Base-by-base conservation (phyloP, 2,797 vertebrate genomes). In the Phaenicophaeus curvirostris region DNA sequence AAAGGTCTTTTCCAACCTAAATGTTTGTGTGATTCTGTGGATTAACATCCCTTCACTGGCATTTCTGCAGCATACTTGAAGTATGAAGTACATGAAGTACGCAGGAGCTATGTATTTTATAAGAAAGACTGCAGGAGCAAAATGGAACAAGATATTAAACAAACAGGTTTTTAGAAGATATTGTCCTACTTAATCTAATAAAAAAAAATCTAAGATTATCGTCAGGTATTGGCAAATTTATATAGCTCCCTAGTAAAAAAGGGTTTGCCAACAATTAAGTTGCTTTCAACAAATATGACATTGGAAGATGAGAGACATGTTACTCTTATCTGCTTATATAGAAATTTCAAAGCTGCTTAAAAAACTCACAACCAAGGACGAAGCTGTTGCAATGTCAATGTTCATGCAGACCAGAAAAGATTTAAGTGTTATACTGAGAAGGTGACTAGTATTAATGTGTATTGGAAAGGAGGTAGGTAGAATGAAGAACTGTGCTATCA, bases 21-120 rank as follows among this genome's bases (percentile, higher is more conserved):
- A 42, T 42, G 42, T 42, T 42, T 42, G 42, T 11, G 17, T 42
- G 42, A 42, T 42, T 42, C 42, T 42, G 42, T 42, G 42, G 31
- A 87, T 79, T 65, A 79, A 79, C 13, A 71, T 19, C 14, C 35
- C 75, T 83, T 87, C 31, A 10, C 53, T 62, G 69, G 48, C 48
- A 84, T 67, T 84, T 90, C 58, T 72, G 63, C 28, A 90, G 33
- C 63, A 76, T 84, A 87, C 44, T 77, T 81, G n/a, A n/a, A n/a
- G n/a, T n/a, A n/a, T n/a, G n/a, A n/a, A n/a, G n/a, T n/a, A n/a
- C 24, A 81, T 77, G 59, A 89, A 84, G 73, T 83, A 91, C 74
- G 55, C 44, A 85, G 35, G 55, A 85, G 35, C 44, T 63, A 73
- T 82, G 28, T 65, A 73, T 91, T 93, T 80, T 87, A 46, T 67